A percentile compares a stretch with the other conserved stretches of the same genome.
Evolutionary conservation across 2,888 invertebrate species (phyloP).

Genomic region (Apodemia hepburni): DNA sequence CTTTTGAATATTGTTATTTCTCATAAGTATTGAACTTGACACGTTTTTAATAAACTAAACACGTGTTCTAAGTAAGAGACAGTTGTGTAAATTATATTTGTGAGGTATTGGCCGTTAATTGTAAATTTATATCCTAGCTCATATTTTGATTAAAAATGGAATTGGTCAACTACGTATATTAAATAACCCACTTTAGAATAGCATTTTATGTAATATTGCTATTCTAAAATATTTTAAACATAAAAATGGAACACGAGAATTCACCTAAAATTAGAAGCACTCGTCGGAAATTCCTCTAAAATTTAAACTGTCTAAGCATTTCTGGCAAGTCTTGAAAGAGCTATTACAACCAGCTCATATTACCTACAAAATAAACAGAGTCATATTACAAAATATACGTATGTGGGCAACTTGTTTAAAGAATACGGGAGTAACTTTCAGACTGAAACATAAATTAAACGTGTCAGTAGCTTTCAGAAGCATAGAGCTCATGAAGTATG

Average conservation of each 20-base stretch:
- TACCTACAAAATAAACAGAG: slow-evolving; percentile 10
- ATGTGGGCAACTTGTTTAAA: slow-evolving; percentile 8
- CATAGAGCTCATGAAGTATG: slow-evolving; percentile 4
- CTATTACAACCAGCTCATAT: slow-evolving; percentile 9
- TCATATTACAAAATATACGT: slow-evolving; percentile 4
- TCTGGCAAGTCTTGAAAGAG: slow-evolving; percentile 14
- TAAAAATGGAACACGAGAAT: slow-evolving; percentile 9
- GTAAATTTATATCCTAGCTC: too few relatives aligned
- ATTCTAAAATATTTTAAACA: slow-evolving; percentile 1
- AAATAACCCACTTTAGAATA: too few relatives aligned
- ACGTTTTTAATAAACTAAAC: too few relatives aligned
- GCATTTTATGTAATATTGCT: background rate
- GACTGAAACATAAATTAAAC: slow-evolving; percentile 7
- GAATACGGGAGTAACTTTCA: slow-evolving; percentile 6
- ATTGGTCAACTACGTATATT: too few relatives aligned
- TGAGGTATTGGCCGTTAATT: too few relatives aligned
- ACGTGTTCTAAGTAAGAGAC: too few relatives aligned
- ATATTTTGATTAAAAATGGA: too few relatives aligned
- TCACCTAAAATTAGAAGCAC: slow-evolving; percentile 1
- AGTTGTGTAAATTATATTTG: too few relatives aligned
- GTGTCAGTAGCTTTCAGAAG: slow-evolving; percentile 12
- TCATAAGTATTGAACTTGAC: too few relatives aligned
- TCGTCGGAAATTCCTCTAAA: slow-evolving; percentile 6
- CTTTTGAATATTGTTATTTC: too few relatives aligned
- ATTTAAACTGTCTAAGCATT: slow-evolving; percentile 15